Evolutionary conservation across 2,113 vertebrate species (phyloP).

Genomic region (Numida meleagris): DNA sequence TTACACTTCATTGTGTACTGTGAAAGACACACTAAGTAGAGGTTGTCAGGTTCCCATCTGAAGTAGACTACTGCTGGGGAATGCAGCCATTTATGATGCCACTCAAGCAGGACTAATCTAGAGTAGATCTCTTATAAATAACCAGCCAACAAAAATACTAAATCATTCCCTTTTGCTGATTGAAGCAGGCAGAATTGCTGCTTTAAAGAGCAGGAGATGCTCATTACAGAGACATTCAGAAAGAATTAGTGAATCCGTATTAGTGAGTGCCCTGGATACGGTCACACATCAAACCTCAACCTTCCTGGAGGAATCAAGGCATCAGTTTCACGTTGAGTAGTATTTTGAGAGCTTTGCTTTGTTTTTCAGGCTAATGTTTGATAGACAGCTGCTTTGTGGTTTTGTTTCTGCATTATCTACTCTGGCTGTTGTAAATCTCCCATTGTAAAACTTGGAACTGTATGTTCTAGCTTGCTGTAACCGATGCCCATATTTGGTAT

Average conservation of each 20-base stretch:
- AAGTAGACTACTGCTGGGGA: constrained; percentile 78
- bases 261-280: constrained; percentile 8
- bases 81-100: constrained; percentile 83
- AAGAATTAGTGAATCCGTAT: constrained; percentile 62
- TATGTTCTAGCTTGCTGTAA: background rate
- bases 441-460: background rate
- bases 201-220: constrained; percentile 65
- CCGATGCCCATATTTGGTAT: background rate
- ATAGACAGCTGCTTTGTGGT: background rate
- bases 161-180: constrained; percentile 67
- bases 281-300: background rate
- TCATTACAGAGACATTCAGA: constrained; percentile 53
- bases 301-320: background rate
- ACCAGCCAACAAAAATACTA: constrained; percentile 76
- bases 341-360: background rate
- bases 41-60: constrained; percentile 83
- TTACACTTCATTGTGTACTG: constrained; percentile 83
- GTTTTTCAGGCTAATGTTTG: background rate
- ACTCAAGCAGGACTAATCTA: constrained; percentile 84
- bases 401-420: background rate
- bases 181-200: constrained; percentile 61
- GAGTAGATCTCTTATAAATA: constrained; percentile 83
- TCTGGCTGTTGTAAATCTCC: background rate
- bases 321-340: background rate
- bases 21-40: constrained; percentile 84